Base-by-base conservation (phyloP, 1,140 invertebrate genomes). In the Danaus plexippus region DNA sequence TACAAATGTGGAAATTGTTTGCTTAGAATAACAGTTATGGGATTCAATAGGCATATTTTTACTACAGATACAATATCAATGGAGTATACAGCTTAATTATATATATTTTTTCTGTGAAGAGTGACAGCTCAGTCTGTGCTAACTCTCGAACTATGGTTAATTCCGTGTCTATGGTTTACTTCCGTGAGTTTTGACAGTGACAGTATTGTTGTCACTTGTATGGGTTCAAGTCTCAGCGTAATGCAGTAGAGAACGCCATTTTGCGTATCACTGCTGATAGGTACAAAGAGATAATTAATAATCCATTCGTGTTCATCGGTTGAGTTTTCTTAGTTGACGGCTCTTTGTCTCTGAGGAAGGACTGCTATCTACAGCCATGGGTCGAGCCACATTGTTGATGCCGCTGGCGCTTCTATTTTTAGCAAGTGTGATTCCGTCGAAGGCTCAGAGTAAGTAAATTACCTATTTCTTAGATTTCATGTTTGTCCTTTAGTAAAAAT, bases 361-460 rank as follows among this genome's bases (percentile, higher is more conserved):
- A 42, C 32, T 60, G 11, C n/a, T 43, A 54, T 46, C 43, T n/a
- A 43, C 47, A 46, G 50, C 48, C 46, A 74, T 70, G 72, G 55
- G 47, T 43, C 62, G 63, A 46, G 55, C 52, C 54, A 57, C 51
- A 47, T 52, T 62, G 42, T 69, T 53, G 61, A 56, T 69, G 63
- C 59, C 71, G 57, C 18, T 79, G 61, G 71, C 67, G 41, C 67
- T 75, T 68, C 77, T 80, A 79, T 79, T 79, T 75, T 71, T 79
- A 77, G 71, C 72, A 47, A 68, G 48, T 64, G 67, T 64, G 58
- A 67, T 66, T 66, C 63, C 74, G 13, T 66, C 71, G 54, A 61
- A 69, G 61, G 70, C 69, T 57, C 72, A 77, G 69, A 77, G 76
- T 79, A 62, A 79, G 76, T 79, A 57, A 12, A 46, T 51, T 18